Evolutionary conservation across 2,888 invertebrate genomes (phyloP), one percentile per base, ranked within the genome.

Genomic region (Eilema depressum): DNA sequence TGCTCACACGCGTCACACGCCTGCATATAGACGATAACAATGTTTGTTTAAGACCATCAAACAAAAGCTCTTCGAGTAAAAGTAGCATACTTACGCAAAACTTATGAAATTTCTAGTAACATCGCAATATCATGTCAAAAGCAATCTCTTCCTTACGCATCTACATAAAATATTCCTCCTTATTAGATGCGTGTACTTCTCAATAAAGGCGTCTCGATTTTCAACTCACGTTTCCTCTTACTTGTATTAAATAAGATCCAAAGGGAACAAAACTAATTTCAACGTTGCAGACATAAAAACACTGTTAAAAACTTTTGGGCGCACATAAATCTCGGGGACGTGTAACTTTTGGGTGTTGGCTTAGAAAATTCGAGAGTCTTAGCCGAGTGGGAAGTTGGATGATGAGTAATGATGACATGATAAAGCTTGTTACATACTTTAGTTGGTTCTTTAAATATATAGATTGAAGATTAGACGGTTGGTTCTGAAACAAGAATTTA

Each of bases 261-360:
- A 69, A 70, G 76, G 77, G 70, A 76, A 76, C 82, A 73, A 81
- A 84, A 81, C 77, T 79, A 81, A 85, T 83, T 83, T 83, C 77
- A 81, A 83, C 83, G 77, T 79, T 69, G 73, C 66, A 77, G 62
- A 80, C 80, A 82, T 84, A 85, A 87, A 86, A 87, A 82, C 70
- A 78, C 75, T 76, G 78, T 84, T 83, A 82, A 83, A 85, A 86
- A 86, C 80, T 86, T 86, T 86, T 81, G 66, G 76, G 78, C 68
- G 63, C 71, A 77, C 79, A 83, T 85, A 83, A 85, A 84, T 85
- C 82, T 81, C 74, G 67, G 62, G 57, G 56, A 75, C 62, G 59
- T 63, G 64, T 63, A 79, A 81, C 75, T 79, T 81, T 83, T 70
- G 73, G 77, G 81, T 71, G 68, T 64, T 64, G 73, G 66, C 76